Percentiles rank a stretch among this genome's conserved stretches.
These are phyloP conservation scores for Austrolebias charrua DNA, from an alignment of 2,797 vertebrate species.

Conservation along the genomic window DNA sequence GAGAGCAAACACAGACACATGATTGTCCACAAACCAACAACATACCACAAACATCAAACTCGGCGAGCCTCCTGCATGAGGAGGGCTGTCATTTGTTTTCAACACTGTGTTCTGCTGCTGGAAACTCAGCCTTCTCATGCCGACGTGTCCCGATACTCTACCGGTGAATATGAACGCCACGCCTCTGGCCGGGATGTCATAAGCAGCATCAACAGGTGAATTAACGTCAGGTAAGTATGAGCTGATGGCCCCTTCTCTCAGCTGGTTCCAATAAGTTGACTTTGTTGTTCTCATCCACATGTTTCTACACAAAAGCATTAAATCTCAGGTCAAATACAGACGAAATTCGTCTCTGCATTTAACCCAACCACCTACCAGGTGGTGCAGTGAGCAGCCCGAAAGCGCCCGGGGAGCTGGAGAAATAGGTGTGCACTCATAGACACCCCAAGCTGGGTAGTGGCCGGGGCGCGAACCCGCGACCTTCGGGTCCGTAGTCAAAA, in stretches of 20 bases:
- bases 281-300: constrained; percentile 67
- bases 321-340: neutral
- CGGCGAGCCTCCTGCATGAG: constrained; percentile 45
- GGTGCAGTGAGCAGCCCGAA: too few relatives aligned
- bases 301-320: constrained; percentile 37
- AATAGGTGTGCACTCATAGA: too few relatives aligned
- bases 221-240: constrained; percentile 55
- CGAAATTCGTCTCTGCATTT: too few relatives aligned
- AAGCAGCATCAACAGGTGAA: constrained; percentile 66
- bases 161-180: constrained; percentile 71
- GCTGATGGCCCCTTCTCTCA: constrained; percentile 56
- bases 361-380: too few relatives aligned
- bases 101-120: constrained; percentile 34
- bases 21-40: neutral
- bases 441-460: too few relatives aligned
- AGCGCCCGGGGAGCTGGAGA: too few relatives aligned
- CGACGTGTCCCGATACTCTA: constrained; percentile 61
- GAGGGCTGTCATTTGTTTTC: constrained; percentile 66
- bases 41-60: constrained; percentile 51
- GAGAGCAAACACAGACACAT: constrained; percentile 57
- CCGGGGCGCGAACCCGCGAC: too few relatives aligned
- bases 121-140: constrained; percentile 65
- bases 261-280: constrained; percentile 54
- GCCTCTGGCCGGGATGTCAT: constrained; percentile 67
- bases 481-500: too few relatives aligned